A percentile compares a stretch with the other conserved stretches of the same genome.
phyloP scores from a whole-genome alignment of 2,113 vertebrate genomes.

The Eidolon helvum region DNA sequence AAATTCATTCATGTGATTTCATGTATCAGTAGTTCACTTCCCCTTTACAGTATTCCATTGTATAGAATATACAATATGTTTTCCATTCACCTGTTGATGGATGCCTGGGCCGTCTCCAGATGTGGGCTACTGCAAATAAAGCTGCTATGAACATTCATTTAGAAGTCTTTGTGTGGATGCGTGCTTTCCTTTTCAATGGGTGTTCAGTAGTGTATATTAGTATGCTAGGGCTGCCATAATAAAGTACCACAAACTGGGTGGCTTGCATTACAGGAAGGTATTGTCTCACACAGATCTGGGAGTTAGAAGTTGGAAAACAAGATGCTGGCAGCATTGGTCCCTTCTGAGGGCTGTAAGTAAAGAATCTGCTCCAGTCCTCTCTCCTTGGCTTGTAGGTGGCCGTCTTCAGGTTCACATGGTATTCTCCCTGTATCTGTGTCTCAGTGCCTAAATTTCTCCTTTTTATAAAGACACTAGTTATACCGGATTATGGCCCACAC shows the following conservation, averaged over 20 bases:
- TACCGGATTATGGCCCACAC: background rate
- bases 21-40: background rate
- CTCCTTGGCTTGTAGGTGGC: background rate
- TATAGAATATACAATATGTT: background rate
- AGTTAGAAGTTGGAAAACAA: background rate
- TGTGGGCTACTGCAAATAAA: background rate
- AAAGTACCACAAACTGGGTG: background rate
- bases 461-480: background rate
- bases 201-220: background rate
- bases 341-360: background rate
- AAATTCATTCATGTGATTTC: background rate
- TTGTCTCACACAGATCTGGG: background rate
- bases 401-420: background rate
- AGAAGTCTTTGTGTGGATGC: background rate
- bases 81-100: background rate
- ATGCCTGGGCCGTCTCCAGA: background rate
- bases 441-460: background rate
- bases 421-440: background rate
- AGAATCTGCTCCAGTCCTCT: background rate
- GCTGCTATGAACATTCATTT: background rate
- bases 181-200: background rate
- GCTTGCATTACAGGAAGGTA: background rate
- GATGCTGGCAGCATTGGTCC: background rate
- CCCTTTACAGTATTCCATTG: background rate
- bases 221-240: background rate